Conservation (phyloP, 1,140 invertebrate genomes). For the Micrasema longulum region DNA sequence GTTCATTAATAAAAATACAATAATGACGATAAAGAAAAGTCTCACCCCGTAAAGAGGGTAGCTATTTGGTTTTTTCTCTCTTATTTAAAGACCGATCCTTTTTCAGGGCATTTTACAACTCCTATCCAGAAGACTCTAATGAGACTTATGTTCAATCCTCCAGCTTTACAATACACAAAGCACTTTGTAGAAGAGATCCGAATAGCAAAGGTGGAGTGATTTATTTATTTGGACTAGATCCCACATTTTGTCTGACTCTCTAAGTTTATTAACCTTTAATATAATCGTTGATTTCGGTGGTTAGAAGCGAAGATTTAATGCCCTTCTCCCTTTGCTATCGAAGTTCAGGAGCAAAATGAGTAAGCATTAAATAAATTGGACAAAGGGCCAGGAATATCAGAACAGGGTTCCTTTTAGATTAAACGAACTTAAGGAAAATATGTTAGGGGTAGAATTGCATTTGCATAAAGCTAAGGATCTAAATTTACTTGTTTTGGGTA, state of each 20-base stretch:
- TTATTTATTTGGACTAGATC: no score
- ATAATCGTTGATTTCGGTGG: no score
- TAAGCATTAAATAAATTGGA: slow-evolving; percentile 13
- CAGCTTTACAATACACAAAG: not conserved
- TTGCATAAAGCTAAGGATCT: not conserved
- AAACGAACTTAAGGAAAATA: not conserved
- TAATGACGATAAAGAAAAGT: not conserved
- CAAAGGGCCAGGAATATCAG: not conserved
- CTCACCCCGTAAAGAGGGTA: slow-evolving; percentile 1
- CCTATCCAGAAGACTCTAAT: slow-evolving; percentile 1
- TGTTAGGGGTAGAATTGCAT: slow-evolving; percentile 1
- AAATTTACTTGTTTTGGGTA: not conserved
- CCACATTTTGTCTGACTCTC: no score
- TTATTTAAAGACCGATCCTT: slow-evolving; percentile 4
- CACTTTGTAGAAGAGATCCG: not conserved
- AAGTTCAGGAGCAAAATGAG: slow-evolving; percentile 1
- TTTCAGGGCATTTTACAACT: slow-evolving; percentile 8
- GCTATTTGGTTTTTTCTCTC: not conserved
- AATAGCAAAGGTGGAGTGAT: not conserved
- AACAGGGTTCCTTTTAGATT: not conserved
- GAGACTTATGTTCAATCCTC: not conserved
- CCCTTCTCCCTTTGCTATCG: not conserved
- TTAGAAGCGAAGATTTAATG: no score
- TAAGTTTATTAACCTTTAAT: no score
- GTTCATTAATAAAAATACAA: slow-evolving; percentile 1